Percentiles rank a stretch among this genome's conserved stretches.
Evolutionary conservation across 2,888 invertebrate species (phyloP).

Genomic region (Mythimna lalbum): DNA sequence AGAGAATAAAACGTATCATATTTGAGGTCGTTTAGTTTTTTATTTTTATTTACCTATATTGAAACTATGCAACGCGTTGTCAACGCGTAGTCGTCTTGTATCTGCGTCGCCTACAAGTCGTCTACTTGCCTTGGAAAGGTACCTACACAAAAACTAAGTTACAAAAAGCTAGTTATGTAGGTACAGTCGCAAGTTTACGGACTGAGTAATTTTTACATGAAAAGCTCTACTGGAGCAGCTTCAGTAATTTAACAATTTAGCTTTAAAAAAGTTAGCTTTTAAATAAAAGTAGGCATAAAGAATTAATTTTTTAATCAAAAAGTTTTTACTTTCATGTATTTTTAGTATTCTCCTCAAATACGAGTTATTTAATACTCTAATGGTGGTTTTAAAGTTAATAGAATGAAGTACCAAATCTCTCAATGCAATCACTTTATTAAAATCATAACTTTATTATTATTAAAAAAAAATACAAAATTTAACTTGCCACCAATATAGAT

Average conservation of each 20-base stretch:
- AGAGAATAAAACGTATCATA: too few relatives aligned
- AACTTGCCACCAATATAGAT: too few relatives aligned
- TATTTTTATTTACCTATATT: background rate
- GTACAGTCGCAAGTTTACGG: too few relatives aligned
- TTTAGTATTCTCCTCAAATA: background rate
- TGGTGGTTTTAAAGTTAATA: too few relatives aligned
- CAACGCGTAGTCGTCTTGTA: background rate
- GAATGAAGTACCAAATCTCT: too few relatives aligned
- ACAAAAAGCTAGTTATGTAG: too few relatives aligned
- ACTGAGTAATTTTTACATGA: background rate
- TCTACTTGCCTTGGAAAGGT: too few relatives aligned
- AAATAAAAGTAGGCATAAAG: background rate
- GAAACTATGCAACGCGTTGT: background rate
- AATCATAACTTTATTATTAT: background rate
- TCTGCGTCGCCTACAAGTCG: background rate
- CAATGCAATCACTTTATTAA: too few relatives aligned
- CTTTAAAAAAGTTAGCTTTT: background rate
- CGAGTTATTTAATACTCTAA: too few relatives aligned
- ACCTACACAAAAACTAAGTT: background rate
- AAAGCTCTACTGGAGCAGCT: background rate
- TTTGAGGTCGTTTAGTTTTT: too few relatives aligned
- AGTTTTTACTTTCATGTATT: background rate
- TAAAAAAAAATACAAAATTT: background rate
- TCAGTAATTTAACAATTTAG: background rate
- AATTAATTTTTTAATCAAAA: background rate